phyloP scores from a whole-genome alignment of 2,113 vertebrate species.

The Sylvicapra grimmia region DNA sequence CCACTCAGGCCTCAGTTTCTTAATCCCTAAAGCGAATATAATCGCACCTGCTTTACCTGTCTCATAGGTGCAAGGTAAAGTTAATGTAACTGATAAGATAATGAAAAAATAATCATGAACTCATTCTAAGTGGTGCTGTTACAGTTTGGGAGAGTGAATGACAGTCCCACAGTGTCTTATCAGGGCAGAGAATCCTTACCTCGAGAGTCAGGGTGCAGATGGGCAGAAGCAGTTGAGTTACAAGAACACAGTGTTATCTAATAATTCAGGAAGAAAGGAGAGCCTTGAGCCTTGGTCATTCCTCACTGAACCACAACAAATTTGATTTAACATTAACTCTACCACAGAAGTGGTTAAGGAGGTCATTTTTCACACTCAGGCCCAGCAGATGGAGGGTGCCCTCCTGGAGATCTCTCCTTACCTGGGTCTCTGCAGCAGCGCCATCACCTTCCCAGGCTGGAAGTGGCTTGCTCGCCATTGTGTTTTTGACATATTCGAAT shows the following conservation, averaged over 20 bases:
- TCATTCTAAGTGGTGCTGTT: background rate
- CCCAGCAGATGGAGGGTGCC: background rate
- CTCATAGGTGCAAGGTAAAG: background rate
- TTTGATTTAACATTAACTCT: background rate
- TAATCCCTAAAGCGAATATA: background rate
- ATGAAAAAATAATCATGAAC: background rate
- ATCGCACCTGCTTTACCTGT: background rate
- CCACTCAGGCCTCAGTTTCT: background rate
- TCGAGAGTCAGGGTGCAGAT: background rate
- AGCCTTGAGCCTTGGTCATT: background rate
- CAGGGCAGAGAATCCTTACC: background rate
- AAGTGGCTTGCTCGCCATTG: conserved; percentile 54
- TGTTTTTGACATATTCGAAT: conserved; percentile 65
- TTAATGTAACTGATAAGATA: background rate
- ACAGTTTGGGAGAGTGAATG: background rate
- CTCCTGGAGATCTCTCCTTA: background rate
- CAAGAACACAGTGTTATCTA: background rate
- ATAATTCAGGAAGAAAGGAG: background rate
- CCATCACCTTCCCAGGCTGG: conserved; percentile 67
- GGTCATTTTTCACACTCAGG: background rate
- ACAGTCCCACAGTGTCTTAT: fast-evolving
- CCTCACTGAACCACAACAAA: background rate
- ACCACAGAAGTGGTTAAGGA: background rate
- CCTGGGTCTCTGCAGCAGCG: conserved; percentile 68
- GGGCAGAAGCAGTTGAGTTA: background rate